Evolutionary conservation across 2,888 invertebrate species (phyloP), one percentile per base, ranked within the genome.

Genomic region (Temnothorax ravouxi): DNA sequence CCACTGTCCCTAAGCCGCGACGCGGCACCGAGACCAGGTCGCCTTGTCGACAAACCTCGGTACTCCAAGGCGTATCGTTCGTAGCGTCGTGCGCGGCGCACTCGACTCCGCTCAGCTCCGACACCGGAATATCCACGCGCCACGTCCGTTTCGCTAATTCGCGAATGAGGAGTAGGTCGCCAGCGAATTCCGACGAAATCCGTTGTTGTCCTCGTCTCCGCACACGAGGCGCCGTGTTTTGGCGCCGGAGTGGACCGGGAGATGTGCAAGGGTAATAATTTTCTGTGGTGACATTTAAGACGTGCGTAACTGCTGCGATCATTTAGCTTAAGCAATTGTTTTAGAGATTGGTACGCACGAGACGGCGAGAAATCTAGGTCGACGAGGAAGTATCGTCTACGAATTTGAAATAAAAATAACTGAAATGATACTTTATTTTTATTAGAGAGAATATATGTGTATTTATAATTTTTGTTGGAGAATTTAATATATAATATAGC

Each of bases 1-100:
- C 92, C 90, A 91, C 92, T 87, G 89, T 89, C 83, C 86, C 86
- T 85, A 86, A 84, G 86, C 88, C 54, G 77, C 64, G 75, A 86
- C 83, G 84, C 75, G 83, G 88, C 88, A 85, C 62, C 86, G 62
- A 61, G 84, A 84, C 83, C 83, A 67, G 75, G 77, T 83, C 50
- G 69, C 59, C 83, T 59, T 66, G 56, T 47, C 82, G 50, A 41
- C 66, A 56, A 75, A 75, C 64, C 54, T 44, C 50, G 81, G 5
- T 52, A 21, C 25, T 21, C 50, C 69, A 11, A 13, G 13, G n/a
- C 69, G 21, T 50, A 29, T 29, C 13, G 79, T 52, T 76, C 69
- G 21, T 44, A 54, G 62, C 25, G 9, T 18, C 29, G 21, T 59
- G n/a, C 50, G 38, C 29, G 25, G 56, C 62, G 84, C 82, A 74